Evolutionary conservation across 2,113 vertebrate genomes (phyloP).

Genomic region (Delphinapterus leucas): DNA sequence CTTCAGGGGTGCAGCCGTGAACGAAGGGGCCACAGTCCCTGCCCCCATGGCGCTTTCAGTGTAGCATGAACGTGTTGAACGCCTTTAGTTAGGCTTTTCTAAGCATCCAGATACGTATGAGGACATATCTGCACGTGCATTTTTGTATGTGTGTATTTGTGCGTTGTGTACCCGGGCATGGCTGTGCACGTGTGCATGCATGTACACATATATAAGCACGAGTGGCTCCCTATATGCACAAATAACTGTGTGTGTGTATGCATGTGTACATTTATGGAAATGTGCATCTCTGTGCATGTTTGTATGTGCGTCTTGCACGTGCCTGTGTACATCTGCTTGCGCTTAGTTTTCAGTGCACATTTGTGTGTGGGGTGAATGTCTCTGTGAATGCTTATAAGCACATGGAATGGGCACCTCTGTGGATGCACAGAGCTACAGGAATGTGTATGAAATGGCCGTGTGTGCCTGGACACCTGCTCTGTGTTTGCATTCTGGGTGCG

Average conservation of each 20-base stretch:
- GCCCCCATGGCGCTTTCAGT: rapidly evolving
- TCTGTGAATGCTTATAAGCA: background rate
- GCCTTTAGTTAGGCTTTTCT: background rate
- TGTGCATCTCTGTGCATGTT: rapidly evolving
- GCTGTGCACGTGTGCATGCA: rapidly evolving
- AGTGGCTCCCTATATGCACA: rapidly evolving
- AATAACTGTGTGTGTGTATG: rapidly evolving
- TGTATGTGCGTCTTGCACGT: rapidly evolving
- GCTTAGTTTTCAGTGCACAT: background rate
- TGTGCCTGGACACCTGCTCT: background rate
- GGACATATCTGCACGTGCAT: background rate
- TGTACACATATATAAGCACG: rapidly evolving
- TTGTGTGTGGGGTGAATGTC: background rate
- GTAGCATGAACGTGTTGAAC: rapidly evolving
- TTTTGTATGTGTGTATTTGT: background rate
- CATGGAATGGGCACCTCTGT: rapidly evolving
- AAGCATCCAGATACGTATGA: background rate
- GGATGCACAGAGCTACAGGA: rapidly evolving
- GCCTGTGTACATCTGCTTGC: background rate
- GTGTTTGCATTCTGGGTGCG: background rate
- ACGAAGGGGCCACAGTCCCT: background rate
- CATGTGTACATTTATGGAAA: rapidly evolving
- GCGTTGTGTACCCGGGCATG: rapidly evolving
- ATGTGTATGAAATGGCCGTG: rapidly evolving
- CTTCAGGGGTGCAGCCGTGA: background rate